Percentiles rank a stretch among this genome's conserved stretches.
These are phyloP conservation scores for Pseudopodoces humilis DNA, from an alignment of 2,113 vertebrate species.

Conservation along the genomic window DNA sequence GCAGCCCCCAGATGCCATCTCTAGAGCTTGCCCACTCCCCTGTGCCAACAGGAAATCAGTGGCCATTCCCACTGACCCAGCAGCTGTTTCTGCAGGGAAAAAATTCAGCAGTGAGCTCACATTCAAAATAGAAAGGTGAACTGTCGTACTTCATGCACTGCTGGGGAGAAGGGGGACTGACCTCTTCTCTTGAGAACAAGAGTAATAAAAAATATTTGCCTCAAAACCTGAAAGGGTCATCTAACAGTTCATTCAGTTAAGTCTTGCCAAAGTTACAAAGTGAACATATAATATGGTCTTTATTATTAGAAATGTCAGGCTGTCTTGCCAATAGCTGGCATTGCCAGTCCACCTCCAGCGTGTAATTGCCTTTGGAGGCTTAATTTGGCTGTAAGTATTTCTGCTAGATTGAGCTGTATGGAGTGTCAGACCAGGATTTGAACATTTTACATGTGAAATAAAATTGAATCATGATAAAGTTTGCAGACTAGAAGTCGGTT, in stretches of 20 bases:
- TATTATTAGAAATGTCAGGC: not conserved
- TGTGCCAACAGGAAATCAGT: not conserved
- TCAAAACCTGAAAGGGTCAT: not conserved
- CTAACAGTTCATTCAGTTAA: not conserved
- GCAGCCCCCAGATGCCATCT: not conserved
- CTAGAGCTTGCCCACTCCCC: not conserved
- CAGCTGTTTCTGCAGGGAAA: not conserved
- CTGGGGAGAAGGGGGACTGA: not conserved
- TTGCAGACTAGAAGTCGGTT: not conserved
- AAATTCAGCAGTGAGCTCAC: not conserved
- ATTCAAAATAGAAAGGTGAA: not conserved
- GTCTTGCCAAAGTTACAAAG: not conserved
- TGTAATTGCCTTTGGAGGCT: not conserved
- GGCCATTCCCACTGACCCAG: not conserved
- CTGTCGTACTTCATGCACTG: not conserved
- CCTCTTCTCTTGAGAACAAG: not conserved
- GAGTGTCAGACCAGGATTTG: not conserved
- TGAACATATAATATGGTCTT: not conserved
- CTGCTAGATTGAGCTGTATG: not conserved
- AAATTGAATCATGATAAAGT: not conserved
- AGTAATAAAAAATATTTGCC: not conserved
- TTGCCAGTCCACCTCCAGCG: not conserved
- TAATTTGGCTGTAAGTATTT: conserved; percentile 4
- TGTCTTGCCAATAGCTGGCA: not conserved
- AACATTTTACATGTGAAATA: not conserved